Conservation (phyloP, 1,140 invertebrate genomes). For the Drosophila obscura region DNA sequence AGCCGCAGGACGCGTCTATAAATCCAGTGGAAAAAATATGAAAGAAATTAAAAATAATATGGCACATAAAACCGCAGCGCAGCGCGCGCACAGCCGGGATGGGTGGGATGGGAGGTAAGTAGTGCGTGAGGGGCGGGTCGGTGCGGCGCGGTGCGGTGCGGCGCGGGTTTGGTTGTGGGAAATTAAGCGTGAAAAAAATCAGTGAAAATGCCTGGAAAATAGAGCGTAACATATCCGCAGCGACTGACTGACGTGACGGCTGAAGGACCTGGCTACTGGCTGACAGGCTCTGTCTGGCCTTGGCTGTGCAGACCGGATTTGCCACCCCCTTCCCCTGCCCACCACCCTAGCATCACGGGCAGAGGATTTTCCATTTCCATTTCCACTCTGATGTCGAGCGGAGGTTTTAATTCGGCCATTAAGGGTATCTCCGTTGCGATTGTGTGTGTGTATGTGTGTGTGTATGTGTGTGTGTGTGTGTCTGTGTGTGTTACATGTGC, state of each 20-base stretch:
- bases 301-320: constrained; percentile 30
- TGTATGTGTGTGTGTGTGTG: constrained; percentile 26
- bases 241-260: constrained; percentile 14
- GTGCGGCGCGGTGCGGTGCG: too few species aligned
- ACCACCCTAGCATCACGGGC: constrained; percentile 22
- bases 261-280: constrained; percentile 23
- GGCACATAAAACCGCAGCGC: constrained; percentile 48
- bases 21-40: constrained; percentile 29
- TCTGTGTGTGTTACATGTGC: constrained; percentile 26
- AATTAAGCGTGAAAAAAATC: constrained; percentile 76
- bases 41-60: constrained; percentile 66
- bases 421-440: constrained; percentile 36
- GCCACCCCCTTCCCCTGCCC: background rate
- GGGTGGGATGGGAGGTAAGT: too few species aligned
- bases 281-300: constrained; percentile 40
- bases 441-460: constrained; percentile 16
- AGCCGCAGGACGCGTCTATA: constrained; percentile 12
- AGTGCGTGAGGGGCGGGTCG: background rate
- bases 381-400: constrained; percentile 18
- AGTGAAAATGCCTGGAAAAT: constrained; percentile 72
- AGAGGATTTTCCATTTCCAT: constrained; percentile 35
- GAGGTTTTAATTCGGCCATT: constrained; percentile 62
- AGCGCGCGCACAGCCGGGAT: background rate
- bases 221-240: constrained; percentile 19
- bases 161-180: constrained; percentile 33